A percentile compares a stretch with the other conserved stretches of the same genome.
Conservation (phyloP, 2,888 invertebrate genomes). For the Plagodis dolabraria region DNA sequence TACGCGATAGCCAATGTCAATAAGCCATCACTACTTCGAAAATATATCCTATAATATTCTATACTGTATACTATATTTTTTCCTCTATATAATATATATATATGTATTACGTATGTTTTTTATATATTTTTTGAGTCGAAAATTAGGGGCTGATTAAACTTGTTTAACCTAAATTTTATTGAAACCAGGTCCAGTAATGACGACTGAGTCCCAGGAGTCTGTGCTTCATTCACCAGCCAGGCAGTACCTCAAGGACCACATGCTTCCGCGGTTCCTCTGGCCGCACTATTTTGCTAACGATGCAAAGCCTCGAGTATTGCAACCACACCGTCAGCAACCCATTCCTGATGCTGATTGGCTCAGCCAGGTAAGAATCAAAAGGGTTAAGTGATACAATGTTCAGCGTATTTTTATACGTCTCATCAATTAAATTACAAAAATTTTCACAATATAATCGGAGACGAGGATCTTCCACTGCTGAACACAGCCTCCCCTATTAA, state of each 20-base stretch:
- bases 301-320: constrained; percentile 30
- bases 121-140: neutral
- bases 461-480: too few relatives aligned
- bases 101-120: neutral
- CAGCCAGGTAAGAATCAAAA: constrained; percentile 31
- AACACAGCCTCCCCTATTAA: too few relatives aligned
- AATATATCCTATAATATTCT: too few relatives aligned
- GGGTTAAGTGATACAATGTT: too few relatives aligned
- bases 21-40: too few relatives aligned
- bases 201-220: constrained; percentile 11
- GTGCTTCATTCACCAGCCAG: constrained; percentile 19
- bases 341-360: constrained; percentile 50
- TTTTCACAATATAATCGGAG: too few relatives aligned
- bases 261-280: constrained; percentile 48
- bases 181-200: constrained; percentile 5
- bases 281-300: constrained; percentile 46
- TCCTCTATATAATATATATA: neutral
- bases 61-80: too few relatives aligned
- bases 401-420: too few relatives aligned
- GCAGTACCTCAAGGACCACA: constrained; percentile 41
- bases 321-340: constrained; percentile 26
- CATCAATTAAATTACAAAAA: too few relatives aligned
- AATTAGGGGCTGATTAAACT: too few relatives aligned
- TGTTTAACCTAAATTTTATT: neutral
- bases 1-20: too few relatives aligned